Percentiles rank a stretch among this genome's conserved stretches.
Evolutionary conservation across 1,140 invertebrate genomes (phyloP).

Genomic region (Heterodera schachtii): DNA sequence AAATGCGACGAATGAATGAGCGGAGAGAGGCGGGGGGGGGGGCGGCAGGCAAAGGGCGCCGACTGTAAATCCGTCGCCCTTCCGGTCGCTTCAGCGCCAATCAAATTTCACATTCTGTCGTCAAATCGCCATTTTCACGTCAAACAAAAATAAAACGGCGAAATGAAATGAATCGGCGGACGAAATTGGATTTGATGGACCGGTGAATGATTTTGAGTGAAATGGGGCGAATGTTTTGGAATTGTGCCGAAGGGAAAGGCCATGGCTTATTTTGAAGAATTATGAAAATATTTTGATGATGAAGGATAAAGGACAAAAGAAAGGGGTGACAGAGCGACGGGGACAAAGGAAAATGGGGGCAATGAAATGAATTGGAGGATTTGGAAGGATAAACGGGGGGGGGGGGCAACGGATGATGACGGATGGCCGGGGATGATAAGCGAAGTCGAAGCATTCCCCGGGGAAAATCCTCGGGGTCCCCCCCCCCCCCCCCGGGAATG

Average conservation of each 20-base stretch:
- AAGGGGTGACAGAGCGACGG: neutral
- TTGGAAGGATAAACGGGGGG: no score
- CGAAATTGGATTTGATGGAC: neutral
- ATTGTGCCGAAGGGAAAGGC: no score
- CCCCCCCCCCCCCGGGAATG: neutral
- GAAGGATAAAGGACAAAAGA: no score
- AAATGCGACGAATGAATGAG: neutral
- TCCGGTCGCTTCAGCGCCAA: neutral
- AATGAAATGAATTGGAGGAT: neutral
- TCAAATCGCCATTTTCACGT: neutral
- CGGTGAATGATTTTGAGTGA: no score
- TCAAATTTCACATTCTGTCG: neutral
- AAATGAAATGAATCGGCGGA: no score
- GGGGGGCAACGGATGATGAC: neutral
- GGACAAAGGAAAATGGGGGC: neutral
- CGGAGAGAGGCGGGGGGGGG: no score
- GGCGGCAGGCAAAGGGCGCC: neutral
- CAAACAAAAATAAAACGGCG: no score
- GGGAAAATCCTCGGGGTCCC: neutral
- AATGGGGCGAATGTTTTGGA: no score
- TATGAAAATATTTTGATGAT: no score
- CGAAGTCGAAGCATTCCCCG: neutral
- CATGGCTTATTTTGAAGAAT: no score
- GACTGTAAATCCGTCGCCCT: neutral
- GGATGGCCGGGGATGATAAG: neutral